Percentiles rank a stretch among this genome's conserved stretches.
These are phyloP conservation scores for Mongoloraphidia duomilia DNA, from an alignment of 2,888 invertebrate species.

Conservation along the genomic window DNA sequence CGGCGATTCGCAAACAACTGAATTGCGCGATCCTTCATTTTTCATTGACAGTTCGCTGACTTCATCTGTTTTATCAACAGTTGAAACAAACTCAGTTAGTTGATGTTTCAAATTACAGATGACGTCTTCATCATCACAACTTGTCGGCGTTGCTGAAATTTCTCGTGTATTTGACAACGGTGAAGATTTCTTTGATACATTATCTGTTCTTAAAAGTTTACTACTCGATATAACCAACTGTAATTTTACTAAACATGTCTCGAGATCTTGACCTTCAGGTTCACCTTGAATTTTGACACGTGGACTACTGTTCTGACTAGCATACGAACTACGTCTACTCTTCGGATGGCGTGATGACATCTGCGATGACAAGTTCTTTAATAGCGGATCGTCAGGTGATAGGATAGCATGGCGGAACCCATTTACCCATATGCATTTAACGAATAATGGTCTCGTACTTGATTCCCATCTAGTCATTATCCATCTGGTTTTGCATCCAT, in stretches of 20 bases:
- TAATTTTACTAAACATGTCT: slow-evolving; percentile 3
- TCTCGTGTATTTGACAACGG: too few species aligned
- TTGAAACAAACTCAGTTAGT: background rate
- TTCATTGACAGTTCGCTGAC: too few species aligned
- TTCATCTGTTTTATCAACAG: background rate
- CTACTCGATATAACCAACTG: slow-evolving; percentile 2
- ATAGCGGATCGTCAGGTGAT: slow-evolving; percentile 42
- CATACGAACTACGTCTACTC: slow-evolving; percentile 4
- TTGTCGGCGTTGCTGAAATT: background rate
- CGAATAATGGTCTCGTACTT: slow-evolving; percentile 38
- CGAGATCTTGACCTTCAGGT: background rate
- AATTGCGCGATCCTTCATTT: too few species aligned
- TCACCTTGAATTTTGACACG: slow-evolving; percentile 4
- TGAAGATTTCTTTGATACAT: too few species aligned
- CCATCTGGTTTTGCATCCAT: background rate
- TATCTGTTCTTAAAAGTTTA: background rate
- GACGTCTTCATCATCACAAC: background rate
- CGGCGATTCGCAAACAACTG: too few species aligned
- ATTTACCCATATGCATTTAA: slow-evolving; percentile 51
- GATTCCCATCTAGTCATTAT: slow-evolving; percentile 41
- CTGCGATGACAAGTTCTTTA: slow-evolving; percentile 16
- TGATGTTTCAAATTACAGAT: background rate
- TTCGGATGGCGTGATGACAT: slow-evolving; percentile 14
- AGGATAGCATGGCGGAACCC: slow-evolving; percentile 56
- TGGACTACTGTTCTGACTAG: slow-evolving; percentile 4